Evolutionary conservation across 2,888 invertebrate genomes (phyloP).

Genomic region (Nomada ferruginata): DNA sequence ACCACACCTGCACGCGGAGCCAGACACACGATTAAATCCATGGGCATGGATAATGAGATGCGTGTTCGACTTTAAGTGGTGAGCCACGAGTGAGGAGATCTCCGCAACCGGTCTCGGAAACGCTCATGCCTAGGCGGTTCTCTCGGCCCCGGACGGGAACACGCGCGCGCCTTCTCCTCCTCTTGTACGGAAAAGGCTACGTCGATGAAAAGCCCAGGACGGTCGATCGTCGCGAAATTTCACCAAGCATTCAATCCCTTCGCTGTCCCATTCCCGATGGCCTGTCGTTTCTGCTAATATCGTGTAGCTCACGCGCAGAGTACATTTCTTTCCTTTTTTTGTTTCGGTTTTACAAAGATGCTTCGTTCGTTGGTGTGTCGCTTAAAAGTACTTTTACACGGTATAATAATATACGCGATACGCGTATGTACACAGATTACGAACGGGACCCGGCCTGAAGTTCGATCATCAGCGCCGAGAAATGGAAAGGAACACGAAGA

Average conservation of each 20-base stretch:
- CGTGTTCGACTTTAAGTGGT: slow-evolving; percentile 71
- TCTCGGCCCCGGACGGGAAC: background rate
- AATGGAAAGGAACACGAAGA: background rate
- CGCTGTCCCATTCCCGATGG: background rate
- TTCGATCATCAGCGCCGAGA: background rate
- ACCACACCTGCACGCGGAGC: slow-evolving; percentile 74
- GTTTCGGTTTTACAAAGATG: no score
- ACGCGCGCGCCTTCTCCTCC: background rate
- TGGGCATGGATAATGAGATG: slow-evolving; percentile 74
- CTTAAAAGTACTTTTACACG: background rate
- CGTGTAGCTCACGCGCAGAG: background rate
- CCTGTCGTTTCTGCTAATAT: slow-evolving; percentile 29
- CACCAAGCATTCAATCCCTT: slow-evolving; percentile 2
- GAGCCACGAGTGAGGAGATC: slow-evolving; percentile 53
- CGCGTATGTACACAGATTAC: background rate
- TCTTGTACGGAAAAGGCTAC: background rate
- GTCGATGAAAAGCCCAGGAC: slow-evolving; percentile 5
- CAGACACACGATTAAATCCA: slow-evolving; percentile 72
- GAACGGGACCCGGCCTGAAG: no score
- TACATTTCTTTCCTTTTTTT: no score
- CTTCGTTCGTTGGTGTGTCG: no score
- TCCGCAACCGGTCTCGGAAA: slow-evolving; percentile 56
- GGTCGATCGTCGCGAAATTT: slow-evolving; percentile 29
- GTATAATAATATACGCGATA: no score
- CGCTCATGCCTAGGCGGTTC: slow-evolving; percentile 32